These are phyloP conservation scores for Pachycephus smyrnensis DNA, from an alignment of 2,888 invertebrate genomes.

Conservation along the genomic window DNA sequence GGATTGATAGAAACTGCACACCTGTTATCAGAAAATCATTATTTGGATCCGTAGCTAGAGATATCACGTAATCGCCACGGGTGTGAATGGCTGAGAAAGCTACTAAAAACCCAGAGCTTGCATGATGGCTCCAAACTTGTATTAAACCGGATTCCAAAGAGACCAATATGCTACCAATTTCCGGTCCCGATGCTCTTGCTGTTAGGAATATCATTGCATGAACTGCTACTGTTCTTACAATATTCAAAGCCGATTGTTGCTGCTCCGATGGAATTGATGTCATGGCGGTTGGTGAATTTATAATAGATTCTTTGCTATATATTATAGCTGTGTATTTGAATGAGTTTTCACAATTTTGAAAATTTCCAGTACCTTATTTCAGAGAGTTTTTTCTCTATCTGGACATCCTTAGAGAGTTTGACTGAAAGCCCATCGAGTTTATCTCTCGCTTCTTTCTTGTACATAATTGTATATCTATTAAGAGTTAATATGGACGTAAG, in stretches of 20 bases:
- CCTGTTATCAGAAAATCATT: constrained; percentile 82
- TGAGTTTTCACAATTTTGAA: background rate
- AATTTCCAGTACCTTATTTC: background rate
- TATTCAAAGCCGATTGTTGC: constrained; percentile 35
- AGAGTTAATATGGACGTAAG: background rate
- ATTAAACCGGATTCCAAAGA: constrained; percentile 81
- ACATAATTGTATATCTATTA: constrained; percentile 31
- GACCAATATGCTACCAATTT: constrained; percentile 77
- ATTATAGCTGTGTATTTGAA: background rate
- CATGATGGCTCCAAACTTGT: constrained; percentile 86
- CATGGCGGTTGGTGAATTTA: background rate
- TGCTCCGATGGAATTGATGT: constrained; percentile 2
- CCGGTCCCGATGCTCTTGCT: constrained; percentile 70
- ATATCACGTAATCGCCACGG: constrained; percentile 75
- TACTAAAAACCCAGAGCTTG: constrained; percentile 77
- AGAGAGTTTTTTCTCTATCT: background rate
- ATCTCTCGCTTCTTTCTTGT: constrained; percentile 29
- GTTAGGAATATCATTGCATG: constrained; percentile 77
- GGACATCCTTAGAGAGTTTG: background rate
- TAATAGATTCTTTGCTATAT: background rate
- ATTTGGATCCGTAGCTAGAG: constrained; percentile 77
- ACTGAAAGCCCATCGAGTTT: constrained; percentile 7
- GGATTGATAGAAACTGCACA: constrained; percentile 20
- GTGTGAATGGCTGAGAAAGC: constrained; percentile 79
- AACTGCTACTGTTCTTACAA: constrained; percentile 70